phyloP scores from a whole-genome alignment of 92 coral and sea anemone species.

The Epizoanthus illoricatus region DNA sequence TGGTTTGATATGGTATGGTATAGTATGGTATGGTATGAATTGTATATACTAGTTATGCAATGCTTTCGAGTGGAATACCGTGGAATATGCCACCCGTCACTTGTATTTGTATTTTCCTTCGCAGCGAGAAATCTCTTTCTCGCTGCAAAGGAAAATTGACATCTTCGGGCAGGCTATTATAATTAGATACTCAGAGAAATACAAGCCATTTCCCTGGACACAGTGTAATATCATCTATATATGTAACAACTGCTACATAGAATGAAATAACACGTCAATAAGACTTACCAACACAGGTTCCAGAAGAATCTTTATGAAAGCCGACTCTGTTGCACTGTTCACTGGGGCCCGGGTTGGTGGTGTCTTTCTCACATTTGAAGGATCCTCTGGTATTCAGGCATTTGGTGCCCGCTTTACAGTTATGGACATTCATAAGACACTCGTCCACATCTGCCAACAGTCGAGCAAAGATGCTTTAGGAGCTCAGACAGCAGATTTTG shows the following conservation, averaged over 20 bases:
- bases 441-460: slow-evolving; percentile 1
- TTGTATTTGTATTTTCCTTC: no score
- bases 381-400: slow-evolving; percentile 2
- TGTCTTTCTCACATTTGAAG: slow-evolving; percentile 13
- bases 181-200: neutral
- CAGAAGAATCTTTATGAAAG: slow-evolving; percentile 4
- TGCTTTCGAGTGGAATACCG: no score
- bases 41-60: no score
- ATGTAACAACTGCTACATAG: neutral
- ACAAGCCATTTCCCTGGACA: neutral
- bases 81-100: no score
- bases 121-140: neutral
- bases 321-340: slow-evolving; percentile 13
- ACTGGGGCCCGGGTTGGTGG: neutral
- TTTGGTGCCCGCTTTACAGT: neutral
- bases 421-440: neutral
- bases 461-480: neutral
- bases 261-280: neutral
- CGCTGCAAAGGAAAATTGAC: neutral
- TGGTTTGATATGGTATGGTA: no score
- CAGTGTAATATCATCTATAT: neutral
- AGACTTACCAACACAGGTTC: slow-evolving; percentile 8
- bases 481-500: no score
- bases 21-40: no score
- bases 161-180: neutral